These are phyloP conservation scores for Enteromius viviparus DNA, from an alignment of 2,797 vertebrate species.

Conservation along the genomic window DNA sequence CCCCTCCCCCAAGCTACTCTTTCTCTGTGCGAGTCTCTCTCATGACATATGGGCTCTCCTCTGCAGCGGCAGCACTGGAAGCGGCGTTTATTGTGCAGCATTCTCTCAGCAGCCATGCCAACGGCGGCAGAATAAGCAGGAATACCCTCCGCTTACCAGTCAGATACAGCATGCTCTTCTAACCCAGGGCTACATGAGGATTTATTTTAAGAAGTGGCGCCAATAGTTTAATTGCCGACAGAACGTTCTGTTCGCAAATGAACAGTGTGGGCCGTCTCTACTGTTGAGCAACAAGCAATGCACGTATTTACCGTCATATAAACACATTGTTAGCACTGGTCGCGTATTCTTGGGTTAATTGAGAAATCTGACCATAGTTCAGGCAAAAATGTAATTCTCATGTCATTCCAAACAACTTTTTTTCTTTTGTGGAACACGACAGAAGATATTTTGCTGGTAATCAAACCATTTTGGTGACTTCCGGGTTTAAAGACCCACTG, in stretches of 20 bases:
- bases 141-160: conserved; percentile 53
- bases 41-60: conserved; percentile 68
- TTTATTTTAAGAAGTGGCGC: conserved; percentile 44
- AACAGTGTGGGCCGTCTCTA: conserved; percentile 12
- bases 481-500: neutral
- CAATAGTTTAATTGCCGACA: conserved; percentile 47
- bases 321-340: neutral
- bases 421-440: neutral
- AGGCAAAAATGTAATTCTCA: neutral
- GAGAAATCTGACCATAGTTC: neutral
- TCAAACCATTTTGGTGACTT: neutral
- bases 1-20: conserved; percentile 57
- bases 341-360: neutral
- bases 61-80: conserved; percentile 65
- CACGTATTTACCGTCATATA: neutral
- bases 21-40: conserved; percentile 55
- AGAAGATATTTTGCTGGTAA: neutral
- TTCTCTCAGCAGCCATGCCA: conserved; percentile 61
- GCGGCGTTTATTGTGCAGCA: conserved; percentile 57
- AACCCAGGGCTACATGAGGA: conserved; percentile 26
- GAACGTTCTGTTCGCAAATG: conserved; percentile 34
- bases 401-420: neutral
- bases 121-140: conserved; percentile 53
- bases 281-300: conserved; percentile 15
- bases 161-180: conserved; percentile 32